Conservation (phyloP, 2,797 vertebrate species). For the Lepus oiostolus region DNA sequence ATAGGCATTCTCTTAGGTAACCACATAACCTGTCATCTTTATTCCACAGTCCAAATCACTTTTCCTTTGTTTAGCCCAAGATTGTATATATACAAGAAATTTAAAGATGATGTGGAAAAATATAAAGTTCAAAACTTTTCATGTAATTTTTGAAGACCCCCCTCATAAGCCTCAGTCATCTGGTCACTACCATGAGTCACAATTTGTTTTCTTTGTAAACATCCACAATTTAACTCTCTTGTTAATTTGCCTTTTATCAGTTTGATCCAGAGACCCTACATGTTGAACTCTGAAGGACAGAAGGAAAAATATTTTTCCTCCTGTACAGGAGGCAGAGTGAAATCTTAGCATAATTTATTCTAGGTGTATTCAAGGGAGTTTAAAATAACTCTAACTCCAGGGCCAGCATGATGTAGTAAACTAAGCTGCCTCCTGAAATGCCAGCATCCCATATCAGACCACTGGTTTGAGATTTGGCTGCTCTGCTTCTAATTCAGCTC, state of each 20-base stretch:
- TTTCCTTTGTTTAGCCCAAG: neutral
- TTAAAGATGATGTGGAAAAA: too few relatives aligned
- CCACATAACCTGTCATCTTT: neutral
- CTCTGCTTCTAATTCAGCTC: too few relatives aligned
- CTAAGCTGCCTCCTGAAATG: too few relatives aligned
- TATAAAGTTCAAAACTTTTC: too few relatives aligned
- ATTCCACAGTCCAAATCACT: neutral
- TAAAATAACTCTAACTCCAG: conserved; percentile 4
- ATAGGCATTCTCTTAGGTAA: too few relatives aligned
- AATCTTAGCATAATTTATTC: conserved; percentile 7
- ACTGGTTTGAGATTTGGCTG: too few relatives aligned
- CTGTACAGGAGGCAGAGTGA: neutral
- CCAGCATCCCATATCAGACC: too few relatives aligned
- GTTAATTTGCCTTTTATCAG: neutral
- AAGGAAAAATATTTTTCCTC: neutral
- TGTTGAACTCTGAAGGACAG: neutral
- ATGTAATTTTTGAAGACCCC: too few relatives aligned
- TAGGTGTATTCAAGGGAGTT: neutral
- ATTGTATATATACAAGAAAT: too few relatives aligned
- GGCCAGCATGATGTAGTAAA: too few relatives aligned
- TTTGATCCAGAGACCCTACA: neutral
- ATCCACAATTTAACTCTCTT: neutral
- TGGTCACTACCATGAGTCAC: neutral
- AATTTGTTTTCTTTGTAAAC: neutral
- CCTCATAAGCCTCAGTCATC: neutral